Base-by-base conservation (phyloP, 2,797 vertebrate genomes). In the Tympanoctomys barrerae region DNA sequence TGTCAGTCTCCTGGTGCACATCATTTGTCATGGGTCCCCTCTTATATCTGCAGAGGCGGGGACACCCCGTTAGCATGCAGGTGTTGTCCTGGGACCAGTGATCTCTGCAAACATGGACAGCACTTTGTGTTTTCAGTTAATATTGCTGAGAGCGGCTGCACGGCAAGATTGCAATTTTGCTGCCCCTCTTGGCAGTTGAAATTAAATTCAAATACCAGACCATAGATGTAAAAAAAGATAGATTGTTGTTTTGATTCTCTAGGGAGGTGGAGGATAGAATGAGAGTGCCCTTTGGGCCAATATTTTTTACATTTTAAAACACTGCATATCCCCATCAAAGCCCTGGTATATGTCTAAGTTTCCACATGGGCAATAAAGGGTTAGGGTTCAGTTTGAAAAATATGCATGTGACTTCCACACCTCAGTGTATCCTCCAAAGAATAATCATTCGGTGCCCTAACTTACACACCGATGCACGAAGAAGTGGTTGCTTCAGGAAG, bases 151-250 rank as follows among this genome's bases (percentile, higher is more conserved):
- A 95, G 86, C 14, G 46, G 89, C 68, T 70, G 28, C 84, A 73
- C n/a, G 59, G 33, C 54, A 89, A 90, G 73, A 71, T 46, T 91
- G 89, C 52, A 68, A 91, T 96, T 97, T 93, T 78, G 39, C 93
- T 86, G 75, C 22, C 89, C 59, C 78, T 94, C 36, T 96, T 96
- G 91, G 77, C 79, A 96, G 82, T 8, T 95, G 85, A 93, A 96
- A 95, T 96, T 97, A 96, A 95, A 96, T 96, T 93, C 81, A 96
- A 90, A 97, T 83, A n/a, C 33, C 64, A 66, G 70, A 81, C 93
- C 83, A 70, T 8, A 91, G 64, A 90, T 90, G 73, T 91, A 90
- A 94, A 91, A 57, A 77, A 96, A 89, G 70, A 96, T 81, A 89
- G 64, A 87, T 82, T 33, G 31, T 73, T 92, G 62, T 90, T 13